Percentiles rank a stretch among this genome's conserved stretches.
Evolutionary conservation across 2,113 vertebrate species (phyloP).

Genomic region (Calidris pugnax): DNA sequence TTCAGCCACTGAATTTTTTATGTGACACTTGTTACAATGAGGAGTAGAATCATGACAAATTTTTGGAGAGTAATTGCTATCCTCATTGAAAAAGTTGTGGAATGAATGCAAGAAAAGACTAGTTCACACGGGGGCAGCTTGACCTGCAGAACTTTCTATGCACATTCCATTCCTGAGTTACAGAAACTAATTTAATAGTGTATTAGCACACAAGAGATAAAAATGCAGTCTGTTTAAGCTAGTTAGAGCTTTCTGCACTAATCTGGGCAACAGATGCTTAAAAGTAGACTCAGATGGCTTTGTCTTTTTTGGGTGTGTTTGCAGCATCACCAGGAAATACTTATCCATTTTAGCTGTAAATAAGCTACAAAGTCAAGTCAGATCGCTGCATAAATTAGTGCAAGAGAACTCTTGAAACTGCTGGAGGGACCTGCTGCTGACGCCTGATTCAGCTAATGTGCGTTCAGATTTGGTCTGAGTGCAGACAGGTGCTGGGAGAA

Average conservation of each 20-base stretch:
- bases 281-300: background rate
- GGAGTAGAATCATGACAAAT: background rate
- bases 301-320: background rate
- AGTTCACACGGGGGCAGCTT: background rate
- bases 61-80: background rate
- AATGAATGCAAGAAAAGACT: background rate
- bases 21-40: background rate
- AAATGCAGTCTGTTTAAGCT: background rate
- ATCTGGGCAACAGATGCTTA: background rate
- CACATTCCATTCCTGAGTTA: background rate
- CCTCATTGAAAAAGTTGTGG: background rate
- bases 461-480: background rate
- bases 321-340: background rate
- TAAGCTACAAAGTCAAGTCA: too few species aligned
- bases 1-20: background rate
- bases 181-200: background rate
- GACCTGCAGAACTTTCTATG: background rate
- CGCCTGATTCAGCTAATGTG: background rate
- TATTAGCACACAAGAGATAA: background rate
- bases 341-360: background rate
- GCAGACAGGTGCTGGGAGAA: background rate
- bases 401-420: background rate
- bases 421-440: background rate
- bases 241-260: background rate
- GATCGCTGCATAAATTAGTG: background rate